A percentile compares a stretch with the other conserved stretches of the same genome.
These are phyloP conservation scores for Plutomurus gul DNA, from an alignment of 1,140 invertebrate genomes.

Conservation along the genomic window DNA sequence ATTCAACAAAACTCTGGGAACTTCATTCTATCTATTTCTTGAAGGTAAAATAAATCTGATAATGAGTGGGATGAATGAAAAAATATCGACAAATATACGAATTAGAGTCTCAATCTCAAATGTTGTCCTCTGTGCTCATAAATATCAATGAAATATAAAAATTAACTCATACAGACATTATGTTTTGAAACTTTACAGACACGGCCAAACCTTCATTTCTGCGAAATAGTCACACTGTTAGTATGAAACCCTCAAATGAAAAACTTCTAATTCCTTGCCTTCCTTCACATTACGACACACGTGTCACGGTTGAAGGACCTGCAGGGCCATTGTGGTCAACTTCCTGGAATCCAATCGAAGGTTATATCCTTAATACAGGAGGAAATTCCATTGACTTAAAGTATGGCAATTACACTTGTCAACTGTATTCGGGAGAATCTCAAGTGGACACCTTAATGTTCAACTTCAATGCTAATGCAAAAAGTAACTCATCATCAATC, in stretches of 20 bases:
- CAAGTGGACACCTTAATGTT: neutral
- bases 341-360: neutral
- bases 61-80: too few relatives aligned
- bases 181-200: neutral
- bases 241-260: neutral
- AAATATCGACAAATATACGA: too few relatives aligned
- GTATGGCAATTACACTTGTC: neutral
- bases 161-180: too few relatives aligned
- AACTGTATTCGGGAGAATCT: neutral
- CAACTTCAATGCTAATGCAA: too few relatives aligned
- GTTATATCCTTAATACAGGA: neutral
- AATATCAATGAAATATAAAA: too few relatives aligned
- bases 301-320: neutral
- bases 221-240: neutral
- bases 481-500: too few relatives aligned
- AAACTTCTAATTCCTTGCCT: neutral
- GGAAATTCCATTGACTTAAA: too few relatives aligned
- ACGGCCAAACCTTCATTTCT: neutral
- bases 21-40: constrained; percentile 12
- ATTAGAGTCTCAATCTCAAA: too few relatives aligned
- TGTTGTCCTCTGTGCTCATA: too few relatives aligned
- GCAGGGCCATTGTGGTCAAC: too few relatives aligned
- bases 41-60: neutral
- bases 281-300: neutral
- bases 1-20: neutral